These are phyloP conservation scores for Zonotrichia leucophrys DNA, from an alignment of 2,113 vertebrate species.

Conservation along the genomic window DNA sequence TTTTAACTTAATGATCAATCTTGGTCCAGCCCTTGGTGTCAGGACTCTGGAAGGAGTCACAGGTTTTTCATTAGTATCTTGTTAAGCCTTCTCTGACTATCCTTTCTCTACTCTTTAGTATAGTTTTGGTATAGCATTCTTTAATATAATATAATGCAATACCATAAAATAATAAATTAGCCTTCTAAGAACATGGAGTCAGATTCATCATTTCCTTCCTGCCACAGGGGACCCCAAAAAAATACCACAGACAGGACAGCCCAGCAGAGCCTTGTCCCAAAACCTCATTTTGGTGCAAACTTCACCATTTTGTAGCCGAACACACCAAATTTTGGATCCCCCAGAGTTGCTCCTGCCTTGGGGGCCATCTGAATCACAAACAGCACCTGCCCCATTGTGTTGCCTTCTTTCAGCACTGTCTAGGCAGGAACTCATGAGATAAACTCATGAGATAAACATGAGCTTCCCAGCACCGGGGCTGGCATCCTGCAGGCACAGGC, in stretches of 20 bases:
- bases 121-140: too few relatives aligned
- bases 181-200: too few relatives aligned
- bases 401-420: background rate
- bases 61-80: too few relatives aligned
- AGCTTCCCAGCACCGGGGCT: background rate
- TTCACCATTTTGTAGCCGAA: background rate
- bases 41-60: too few relatives aligned
- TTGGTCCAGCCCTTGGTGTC: too few relatives aligned
- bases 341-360: fast-evolving
- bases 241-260: background rate
- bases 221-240: too few relatives aligned
- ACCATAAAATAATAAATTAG: too few relatives aligned
- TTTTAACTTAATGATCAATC: too few relatives aligned
- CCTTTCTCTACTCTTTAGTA: too few relatives aligned
- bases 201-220: too few relatives aligned
- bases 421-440: background rate
- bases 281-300: background rate
- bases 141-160: too few relatives aligned
- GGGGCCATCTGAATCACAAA: background rate
- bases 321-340: fast-evolving
- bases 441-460: slow-evolving; percentile 26
- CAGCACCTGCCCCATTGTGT: fast-evolving
- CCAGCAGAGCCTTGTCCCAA: background rate
- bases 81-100: too few relatives aligned
- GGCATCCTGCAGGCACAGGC: background rate